A percentile compares a stretch with the other conserved stretches of the same genome.
Conservation (phyloP, 1,140 invertebrate species). For the Zophobas morio region DNA sequence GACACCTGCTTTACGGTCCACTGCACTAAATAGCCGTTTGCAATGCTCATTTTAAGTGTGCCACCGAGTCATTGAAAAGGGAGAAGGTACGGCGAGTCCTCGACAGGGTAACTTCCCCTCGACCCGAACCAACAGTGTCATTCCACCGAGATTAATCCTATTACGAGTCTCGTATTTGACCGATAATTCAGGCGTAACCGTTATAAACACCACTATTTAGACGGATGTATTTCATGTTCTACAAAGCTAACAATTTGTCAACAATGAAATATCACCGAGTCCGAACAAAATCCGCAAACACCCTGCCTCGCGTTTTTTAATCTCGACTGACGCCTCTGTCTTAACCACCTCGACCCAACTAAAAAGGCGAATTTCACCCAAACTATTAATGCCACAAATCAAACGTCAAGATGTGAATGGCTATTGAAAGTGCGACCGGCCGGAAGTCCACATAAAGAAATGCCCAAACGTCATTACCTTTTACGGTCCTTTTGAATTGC, state of each 20-base stretch:
- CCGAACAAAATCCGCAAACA: neutral
- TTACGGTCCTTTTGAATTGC: slow-evolving; percentile 38
- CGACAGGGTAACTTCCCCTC: slow-evolving; percentile 48
- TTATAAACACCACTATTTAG: slow-evolving; percentile 50
- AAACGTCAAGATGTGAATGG: slow-evolving; percentile 37
- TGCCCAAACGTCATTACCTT: slow-evolving; percentile 43
- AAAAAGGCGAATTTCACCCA: slow-evolving; percentile 1
- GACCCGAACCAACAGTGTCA: slow-evolving; percentile 40
- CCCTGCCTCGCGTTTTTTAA: slow-evolving; percentile 16
- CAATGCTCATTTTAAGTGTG: slow-evolving; percentile 55
- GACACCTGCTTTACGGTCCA: slow-evolving; percentile 59
- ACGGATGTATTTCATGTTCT: slow-evolving; percentile 47
- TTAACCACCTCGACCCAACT: neutral
- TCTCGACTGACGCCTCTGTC: neutral
- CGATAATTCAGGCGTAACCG: slow-evolving; percentile 48
- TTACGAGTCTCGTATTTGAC: slow-evolving; percentile 46
- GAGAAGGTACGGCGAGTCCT: slow-evolving; percentile 46
- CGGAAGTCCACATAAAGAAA: slow-evolving; percentile 44
- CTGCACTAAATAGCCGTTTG: slow-evolving; percentile 60
- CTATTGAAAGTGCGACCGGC: slow-evolving; percentile 31
- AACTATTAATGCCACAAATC: slow-evolving; percentile 30
- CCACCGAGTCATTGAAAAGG: slow-evolving; percentile 49
- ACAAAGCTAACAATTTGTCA: slow-evolving; percentile 48
- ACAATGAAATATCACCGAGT: slow-evolving; percentile 35
- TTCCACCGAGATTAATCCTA: slow-evolving; percentile 49